These are phyloP conservation scores for Psilanteris sp. DNA, from an alignment of 1,140 invertebrate species.

Conservation along the genomic window DNA sequence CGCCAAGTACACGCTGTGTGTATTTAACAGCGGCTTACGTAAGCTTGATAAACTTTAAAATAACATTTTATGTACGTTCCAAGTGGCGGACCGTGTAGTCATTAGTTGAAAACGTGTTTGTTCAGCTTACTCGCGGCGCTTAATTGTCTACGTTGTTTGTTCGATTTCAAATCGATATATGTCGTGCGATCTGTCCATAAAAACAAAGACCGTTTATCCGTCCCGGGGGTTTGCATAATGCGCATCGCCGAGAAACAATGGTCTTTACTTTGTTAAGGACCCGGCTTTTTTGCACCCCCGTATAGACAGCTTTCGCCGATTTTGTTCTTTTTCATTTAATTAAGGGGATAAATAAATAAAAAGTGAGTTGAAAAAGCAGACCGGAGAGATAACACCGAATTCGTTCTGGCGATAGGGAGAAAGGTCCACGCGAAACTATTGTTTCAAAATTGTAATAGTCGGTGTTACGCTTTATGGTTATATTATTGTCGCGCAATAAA, in stretches of 20 bases:
- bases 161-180: conserved; percentile 24
- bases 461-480: too few species aligned
- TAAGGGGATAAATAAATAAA: too few species aligned
- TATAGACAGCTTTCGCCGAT: conserved; percentile 4
- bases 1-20: conserved; percentile 28
- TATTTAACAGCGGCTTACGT: conserved; percentile 41
- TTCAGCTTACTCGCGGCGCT: conserved; percentile 10
- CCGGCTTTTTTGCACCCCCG: not conserved
- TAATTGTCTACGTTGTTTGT: conserved; percentile 32
- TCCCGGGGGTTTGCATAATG: conserved; percentile 5
- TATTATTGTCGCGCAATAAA: too few species aligned
- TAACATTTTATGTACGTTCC: conserved; percentile 35
- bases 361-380: too few species aligned
- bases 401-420: too few species aligned
- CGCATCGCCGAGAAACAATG: not conserved
- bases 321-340: conserved; percentile 26
- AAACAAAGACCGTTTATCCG: conserved; percentile 26
- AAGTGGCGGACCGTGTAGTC: conserved; percentile 9
- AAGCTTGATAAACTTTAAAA: conserved; percentile 40
- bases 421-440: too few species aligned
- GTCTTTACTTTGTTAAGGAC: conserved; percentile 5
- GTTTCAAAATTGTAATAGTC: too few species aligned
- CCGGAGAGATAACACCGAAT: too few species aligned
- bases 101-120: conserved; percentile 29
- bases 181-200: not conserved